phyloP scores from a whole-genome alignment of 2,888 invertebrate species.

The Hofmannophila pseudospretella region DNA sequence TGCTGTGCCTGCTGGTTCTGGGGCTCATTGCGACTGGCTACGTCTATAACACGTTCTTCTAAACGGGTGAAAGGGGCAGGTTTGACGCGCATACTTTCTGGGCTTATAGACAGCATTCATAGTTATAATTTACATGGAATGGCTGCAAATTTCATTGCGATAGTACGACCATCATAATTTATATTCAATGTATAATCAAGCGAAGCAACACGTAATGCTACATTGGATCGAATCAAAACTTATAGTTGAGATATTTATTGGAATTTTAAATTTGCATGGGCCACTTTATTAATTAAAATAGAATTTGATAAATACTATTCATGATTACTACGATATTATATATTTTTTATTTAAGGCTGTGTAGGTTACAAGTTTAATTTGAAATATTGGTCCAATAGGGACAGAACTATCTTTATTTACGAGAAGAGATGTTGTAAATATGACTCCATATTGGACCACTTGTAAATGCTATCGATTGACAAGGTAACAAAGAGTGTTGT shows the following conservation, averaged over 20 bases:
- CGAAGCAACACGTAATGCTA: background rate
- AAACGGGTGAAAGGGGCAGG: constrained; percentile 67
- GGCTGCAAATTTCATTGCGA: constrained; percentile 2
- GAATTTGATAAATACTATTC: background rate
- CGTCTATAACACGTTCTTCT: constrained; percentile 76
- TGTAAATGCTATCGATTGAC: background rate
- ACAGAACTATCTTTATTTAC: too few relatives aligned
- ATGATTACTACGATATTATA: background rate
- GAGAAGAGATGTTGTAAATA: too few relatives aligned
- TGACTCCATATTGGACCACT: too few relatives aligned
- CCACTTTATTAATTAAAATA: constrained; percentile 12
- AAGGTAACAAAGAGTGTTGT: constrained; percentile 9
- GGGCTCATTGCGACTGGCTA: constrained; percentile 81
- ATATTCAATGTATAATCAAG: constrained; percentile 1
- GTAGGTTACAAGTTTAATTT: too few relatives aligned
- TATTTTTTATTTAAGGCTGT: too few relatives aligned
- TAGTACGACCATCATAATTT: background rate
- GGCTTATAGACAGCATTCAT: constrained; percentile 49
- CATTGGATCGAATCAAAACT: constrained; percentile 28
- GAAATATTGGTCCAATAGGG: too few relatives aligned
- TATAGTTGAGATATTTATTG: constrained; percentile 24
- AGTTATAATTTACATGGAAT: constrained; percentile 5
- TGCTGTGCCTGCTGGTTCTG: constrained; percentile 91
- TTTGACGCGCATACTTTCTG: constrained; percentile 55
- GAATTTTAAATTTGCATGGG: constrained; percentile 54